Percentiles rank a stretch among this genome's conserved stretches.
phyloP scores from a whole-genome alignment of 2,888 invertebrate genomes.

The Quadroppia sp. region DNA sequence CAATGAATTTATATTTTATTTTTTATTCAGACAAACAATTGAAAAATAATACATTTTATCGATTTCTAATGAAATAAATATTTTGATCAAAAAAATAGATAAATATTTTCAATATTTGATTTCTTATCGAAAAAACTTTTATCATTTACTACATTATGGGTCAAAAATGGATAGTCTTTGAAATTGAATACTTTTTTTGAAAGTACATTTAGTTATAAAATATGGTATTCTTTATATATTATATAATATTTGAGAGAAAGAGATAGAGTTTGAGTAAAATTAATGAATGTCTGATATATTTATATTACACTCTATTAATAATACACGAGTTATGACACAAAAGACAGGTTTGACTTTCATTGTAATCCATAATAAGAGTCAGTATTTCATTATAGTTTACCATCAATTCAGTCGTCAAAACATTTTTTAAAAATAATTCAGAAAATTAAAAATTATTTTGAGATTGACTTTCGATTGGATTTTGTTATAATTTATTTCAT shows the following conservation, averaged over 20 bases:
- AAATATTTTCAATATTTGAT: too few relatives aligned
- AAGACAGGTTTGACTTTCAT: neutral
- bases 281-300: constrained; percentile 8
- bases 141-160: neutral
- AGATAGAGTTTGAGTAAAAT: constrained; percentile 21
- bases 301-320: constrained; percentile 15
- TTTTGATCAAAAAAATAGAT: too few relatives aligned
- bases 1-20: too few relatives aligned
- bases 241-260: neutral
- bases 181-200: constrained; percentile 2
- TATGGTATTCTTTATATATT: constrained; percentile 24
- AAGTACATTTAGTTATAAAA: neutral
- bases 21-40: too few relatives aligned
- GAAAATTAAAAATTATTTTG: too few relatives aligned
- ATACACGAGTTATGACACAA: constrained; percentile 1
- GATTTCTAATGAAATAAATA: too few relatives aligned
- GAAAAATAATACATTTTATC: too few relatives aligned
- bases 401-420: too few relatives aligned
- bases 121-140: neutral
- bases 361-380: neutral
- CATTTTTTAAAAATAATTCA: too few relatives aligned
- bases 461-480: too few relatives aligned
- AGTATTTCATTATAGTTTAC: neutral
- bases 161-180: neutral
- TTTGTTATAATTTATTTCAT: too few relatives aligned